Percentiles rank a stretch among this genome's conserved stretches.
Evolutionary conservation across 2,888 invertebrate species (phyloP).

Genomic region (Lydus trimaculatus): DNA sequence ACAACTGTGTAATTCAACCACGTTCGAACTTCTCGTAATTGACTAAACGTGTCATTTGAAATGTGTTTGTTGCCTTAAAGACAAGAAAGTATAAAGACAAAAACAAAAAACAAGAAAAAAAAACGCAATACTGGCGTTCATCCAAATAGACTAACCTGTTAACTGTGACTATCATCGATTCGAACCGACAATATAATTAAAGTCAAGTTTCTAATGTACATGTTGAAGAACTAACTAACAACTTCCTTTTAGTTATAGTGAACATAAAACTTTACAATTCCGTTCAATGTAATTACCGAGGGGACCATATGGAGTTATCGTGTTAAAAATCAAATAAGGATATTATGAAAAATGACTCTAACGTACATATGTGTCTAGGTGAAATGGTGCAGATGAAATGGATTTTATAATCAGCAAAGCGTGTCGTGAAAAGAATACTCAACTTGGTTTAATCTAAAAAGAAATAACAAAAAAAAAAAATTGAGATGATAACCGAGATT

Average conservation of each 20-base stretch:
- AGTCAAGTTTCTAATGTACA: not conserved
- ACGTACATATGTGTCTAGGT: not conserved
- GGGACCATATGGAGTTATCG: not conserved
- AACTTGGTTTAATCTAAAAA: not conserved
- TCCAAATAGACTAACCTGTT: slow-evolving; percentile 6
- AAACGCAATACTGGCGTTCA: not conserved
- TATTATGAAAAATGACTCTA: not conserved
- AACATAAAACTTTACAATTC: not conserved
- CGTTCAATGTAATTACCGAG: not conserved
- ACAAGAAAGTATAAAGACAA: not conserved
- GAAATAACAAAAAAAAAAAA: not conserved
- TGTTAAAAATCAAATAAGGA: not conserved
- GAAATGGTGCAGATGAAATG: not conserved
- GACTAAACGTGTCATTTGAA: slow-evolving; percentile 17
- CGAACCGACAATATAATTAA: not conserved
- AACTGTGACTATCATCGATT: not conserved
- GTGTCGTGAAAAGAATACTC: not conserved
- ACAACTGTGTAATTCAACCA: slow-evolving; percentile 4
- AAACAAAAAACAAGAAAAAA: not conserved
- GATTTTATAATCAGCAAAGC: not conserved
- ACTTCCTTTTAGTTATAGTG: not conserved
- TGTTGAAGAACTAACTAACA: not conserved
- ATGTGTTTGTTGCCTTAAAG: not conserved
- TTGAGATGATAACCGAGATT: not conserved
- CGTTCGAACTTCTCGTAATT: slow-evolving; percentile 18